Evolutionary conservation across 2,888 invertebrate species (phyloP).

Genomic region (Mystacides longicornis): DNA sequence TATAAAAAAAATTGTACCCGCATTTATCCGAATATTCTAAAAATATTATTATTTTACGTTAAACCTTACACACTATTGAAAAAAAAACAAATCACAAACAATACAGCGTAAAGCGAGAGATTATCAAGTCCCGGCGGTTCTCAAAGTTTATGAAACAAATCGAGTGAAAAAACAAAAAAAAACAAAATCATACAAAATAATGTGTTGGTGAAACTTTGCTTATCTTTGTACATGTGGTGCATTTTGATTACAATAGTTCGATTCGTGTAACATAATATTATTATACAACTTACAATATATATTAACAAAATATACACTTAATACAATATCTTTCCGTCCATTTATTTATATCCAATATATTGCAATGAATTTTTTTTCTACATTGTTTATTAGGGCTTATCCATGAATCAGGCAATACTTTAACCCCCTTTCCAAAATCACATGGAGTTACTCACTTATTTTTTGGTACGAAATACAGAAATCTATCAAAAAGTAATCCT

Average conservation of each 20-base stretch:
- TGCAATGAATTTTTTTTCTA: too few relatives aligned
- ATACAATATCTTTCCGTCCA: background rate
- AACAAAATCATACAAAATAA: too few relatives aligned
- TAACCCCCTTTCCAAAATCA: background rate
- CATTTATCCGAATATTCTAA: constrained; percentile 25
- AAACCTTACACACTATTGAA: background rate
- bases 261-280: background rate
- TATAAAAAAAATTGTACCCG: constrained; percentile 23
- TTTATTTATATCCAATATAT: background rate
- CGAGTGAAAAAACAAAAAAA: too few relatives aligned
- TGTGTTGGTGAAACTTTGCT: background rate
- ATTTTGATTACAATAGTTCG: background rate
- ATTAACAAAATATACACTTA: background rate
- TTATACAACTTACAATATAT: background rate
- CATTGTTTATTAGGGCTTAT: too few relatives aligned
- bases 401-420: background rate
- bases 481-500: too few relatives aligned
- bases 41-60: background rate
- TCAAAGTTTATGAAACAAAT: too few relatives aligned
- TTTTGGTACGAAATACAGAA: too few relatives aligned
- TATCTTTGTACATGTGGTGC: constrained; percentile 17
- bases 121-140: too few relatives aligned
- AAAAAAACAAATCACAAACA: background rate
- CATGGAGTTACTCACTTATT: background rate
- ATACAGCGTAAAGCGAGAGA: too few relatives aligned